A percentile compares a stretch with the other conserved stretches of the same genome.
Evolutionary conservation across 1,140 invertebrate genomes (phyloP).

Genomic region (Asbolus verrucosus): DNA sequence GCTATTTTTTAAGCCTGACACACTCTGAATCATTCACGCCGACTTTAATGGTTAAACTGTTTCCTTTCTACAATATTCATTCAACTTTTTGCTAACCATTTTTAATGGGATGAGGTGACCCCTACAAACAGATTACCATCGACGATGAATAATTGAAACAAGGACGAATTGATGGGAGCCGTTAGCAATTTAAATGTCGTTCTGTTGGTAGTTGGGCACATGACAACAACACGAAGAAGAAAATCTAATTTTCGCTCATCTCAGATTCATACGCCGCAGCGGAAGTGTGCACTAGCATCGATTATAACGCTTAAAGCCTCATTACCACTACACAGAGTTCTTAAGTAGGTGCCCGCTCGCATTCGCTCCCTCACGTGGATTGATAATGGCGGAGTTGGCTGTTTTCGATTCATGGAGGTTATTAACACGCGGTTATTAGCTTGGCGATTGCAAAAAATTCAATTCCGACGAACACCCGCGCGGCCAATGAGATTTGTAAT

Average conservation of each 20-base stretch:
- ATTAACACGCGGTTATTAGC: too few relatives aligned
- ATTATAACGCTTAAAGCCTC: constrained; percentile 19
- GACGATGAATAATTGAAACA: constrained; percentile 10
- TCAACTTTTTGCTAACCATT: constrained; percentile 4
- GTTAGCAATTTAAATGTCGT: constrained; percentile 27
- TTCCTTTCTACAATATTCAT: constrained; percentile 10
- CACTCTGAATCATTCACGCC: too few relatives aligned
- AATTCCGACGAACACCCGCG: too few relatives aligned
- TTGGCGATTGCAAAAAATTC: too few relatives aligned
- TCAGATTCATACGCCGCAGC: neutral
- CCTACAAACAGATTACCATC: constrained; percentile 20
- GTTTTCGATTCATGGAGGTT: neutral
- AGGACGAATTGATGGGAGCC: constrained; percentile 2
- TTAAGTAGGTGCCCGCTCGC: neutral
- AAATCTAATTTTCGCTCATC: constrained; percentile 10
- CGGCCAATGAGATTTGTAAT: too few relatives aligned
- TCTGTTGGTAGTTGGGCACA: too few relatives aligned
- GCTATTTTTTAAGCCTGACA: too few relatives aligned
- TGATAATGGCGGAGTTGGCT: neutral
- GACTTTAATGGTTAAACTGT: too few relatives aligned
- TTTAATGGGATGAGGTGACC: constrained; percentile 9
- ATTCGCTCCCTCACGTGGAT: neutral
- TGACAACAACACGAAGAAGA: too few relatives aligned
- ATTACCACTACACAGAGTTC: neutral
- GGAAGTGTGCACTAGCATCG: neutral